Evolutionary conservation across 1,140 invertebrate genomes (phyloP).

Genomic region (Maniola jurtina): DNA sequence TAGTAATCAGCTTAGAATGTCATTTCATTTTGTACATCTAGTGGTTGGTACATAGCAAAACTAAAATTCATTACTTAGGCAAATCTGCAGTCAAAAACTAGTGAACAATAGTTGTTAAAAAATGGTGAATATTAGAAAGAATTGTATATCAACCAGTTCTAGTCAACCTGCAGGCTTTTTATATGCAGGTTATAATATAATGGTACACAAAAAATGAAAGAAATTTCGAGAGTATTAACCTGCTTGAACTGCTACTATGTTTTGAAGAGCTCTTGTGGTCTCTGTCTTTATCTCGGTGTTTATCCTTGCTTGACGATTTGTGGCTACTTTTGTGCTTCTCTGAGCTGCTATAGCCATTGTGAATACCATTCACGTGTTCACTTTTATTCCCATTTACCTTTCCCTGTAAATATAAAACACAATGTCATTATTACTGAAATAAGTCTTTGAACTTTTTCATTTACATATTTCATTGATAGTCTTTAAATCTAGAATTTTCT

Average conservation of each 20-base stretch:
- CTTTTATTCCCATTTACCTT: constrained; percentile 75
- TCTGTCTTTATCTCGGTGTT: constrained; percentile 82
- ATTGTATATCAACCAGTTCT: too few relatives aligned
- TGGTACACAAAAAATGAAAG: constrained; percentile 19
- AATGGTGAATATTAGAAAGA: too few relatives aligned
- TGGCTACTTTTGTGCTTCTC: constrained; percentile 83
- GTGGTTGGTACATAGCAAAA: too few relatives aligned
- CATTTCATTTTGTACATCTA: too few relatives aligned
- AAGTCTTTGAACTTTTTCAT: neutral
- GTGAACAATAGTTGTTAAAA: too few relatives aligned
- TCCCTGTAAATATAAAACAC: constrained; percentile 53
- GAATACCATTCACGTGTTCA: constrained; percentile 84
- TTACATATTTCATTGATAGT: neutral
- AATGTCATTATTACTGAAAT: neutral
- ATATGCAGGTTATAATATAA: neutral
- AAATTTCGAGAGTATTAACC: constrained; percentile 72
- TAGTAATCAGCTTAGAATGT: too few relatives aligned
- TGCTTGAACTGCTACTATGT: constrained; percentile 71
- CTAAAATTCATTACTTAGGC: too few relatives aligned
- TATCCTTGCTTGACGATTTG: constrained; percentile 86
- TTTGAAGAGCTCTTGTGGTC: constrained; percentile 80
- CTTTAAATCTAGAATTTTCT: neutral
- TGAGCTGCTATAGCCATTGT: constrained; percentile 82
- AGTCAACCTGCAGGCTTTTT: too few relatives aligned
- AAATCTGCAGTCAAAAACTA: too few relatives aligned